Percentiles rank a stretch among this genome's conserved stretches.
Evolutionary conservation across 2,888 invertebrate genomes (phyloP).

Genomic region (Drosophila eohydei): DNA sequence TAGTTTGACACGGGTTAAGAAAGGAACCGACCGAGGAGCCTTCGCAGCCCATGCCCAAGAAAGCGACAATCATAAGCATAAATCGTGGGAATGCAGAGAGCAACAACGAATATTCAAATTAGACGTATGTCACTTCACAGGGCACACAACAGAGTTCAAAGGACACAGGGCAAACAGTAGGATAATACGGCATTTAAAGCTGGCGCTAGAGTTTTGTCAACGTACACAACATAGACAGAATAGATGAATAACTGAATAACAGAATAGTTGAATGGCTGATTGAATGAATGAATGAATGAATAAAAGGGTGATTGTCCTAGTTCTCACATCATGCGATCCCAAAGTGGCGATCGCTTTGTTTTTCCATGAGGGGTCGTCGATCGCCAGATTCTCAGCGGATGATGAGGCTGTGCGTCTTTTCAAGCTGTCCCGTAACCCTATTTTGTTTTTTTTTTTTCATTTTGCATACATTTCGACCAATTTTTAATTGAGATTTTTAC

Average conservation of each 20-base stretch:
- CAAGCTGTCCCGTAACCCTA: conserved; percentile 66
- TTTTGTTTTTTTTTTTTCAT: conserved; percentile 13
- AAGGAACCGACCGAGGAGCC: conserved; percentile 2
- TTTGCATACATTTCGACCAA: conserved; percentile 57
- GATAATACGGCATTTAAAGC: conserved; percentile 66
- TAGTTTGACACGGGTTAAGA: conserved; percentile 59
- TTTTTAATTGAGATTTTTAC: conserved; percentile 75
- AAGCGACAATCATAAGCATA: conserved; percentile 66
- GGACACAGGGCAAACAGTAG: conserved; percentile 28
- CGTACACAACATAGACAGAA: conserved; percentile 32
- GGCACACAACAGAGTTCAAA: conserved; percentile 21
- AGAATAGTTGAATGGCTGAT: conserved; percentile 33
- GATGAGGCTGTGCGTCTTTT: conserved; percentile 65
- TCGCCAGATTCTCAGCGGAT: conserved; percentile 35
- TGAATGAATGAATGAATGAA: conserved; percentile 30
- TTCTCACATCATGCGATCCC: conserved; percentile 60
- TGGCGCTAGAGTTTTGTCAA: conserved; percentile 71
- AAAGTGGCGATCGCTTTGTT: conserved; percentile 75
- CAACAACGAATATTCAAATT: conserved; percentile 65
- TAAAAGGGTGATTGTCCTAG: conserved; percentile 73
- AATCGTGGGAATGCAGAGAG: conserved; percentile 67
- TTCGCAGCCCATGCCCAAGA: conserved; percentile 21
- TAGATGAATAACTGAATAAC: conserved; percentile 21
- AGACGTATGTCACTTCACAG: conserved; percentile 73
- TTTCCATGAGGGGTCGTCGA: conserved; percentile 35